These are phyloP conservation scores for Gibbula magus DNA, from an alignment of 2,888 invertebrate species.

Conservation along the genomic window DNA sequence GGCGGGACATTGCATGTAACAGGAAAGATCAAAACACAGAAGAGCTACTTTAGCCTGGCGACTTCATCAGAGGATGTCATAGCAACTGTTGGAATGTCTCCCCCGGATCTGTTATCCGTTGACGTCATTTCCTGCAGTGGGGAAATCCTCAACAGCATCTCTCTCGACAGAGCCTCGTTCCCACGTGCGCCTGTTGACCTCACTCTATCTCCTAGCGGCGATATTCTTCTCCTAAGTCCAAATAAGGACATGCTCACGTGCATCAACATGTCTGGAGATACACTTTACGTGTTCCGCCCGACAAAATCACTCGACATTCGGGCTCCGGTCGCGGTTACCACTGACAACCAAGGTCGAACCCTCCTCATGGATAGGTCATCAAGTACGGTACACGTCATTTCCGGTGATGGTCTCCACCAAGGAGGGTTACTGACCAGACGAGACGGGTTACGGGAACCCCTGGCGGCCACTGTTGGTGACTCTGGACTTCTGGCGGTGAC, in stretches of 20 bases:
- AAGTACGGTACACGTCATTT: conserved; percentile 31
- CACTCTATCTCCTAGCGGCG: conserved; percentile 30
- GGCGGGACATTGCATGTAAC: conserved; percentile 35
- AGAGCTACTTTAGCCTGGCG: conserved; percentile 35
- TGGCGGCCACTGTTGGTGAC: conserved; percentile 25
- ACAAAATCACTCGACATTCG: conserved; percentile 27
- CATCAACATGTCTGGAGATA: conserved; percentile 28
- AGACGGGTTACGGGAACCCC: conserved; percentile 34
- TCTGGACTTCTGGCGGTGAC: conserved; percentile 28
- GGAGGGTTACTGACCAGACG: conserved; percentile 25
- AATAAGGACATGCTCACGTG: conserved; percentile 29
- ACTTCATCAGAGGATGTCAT: conserved; percentile 33
- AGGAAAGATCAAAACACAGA: conserved; percentile 33
- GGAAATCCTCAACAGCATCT: conserved; percentile 25
- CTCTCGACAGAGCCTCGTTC: conserved; percentile 30
- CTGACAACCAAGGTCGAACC: conserved; percentile 29
- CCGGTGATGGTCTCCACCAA: conserved; percentile 28
- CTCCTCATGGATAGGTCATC: conserved; percentile 32
- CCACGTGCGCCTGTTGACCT: conserved; percentile 33
- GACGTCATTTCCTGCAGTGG: conserved; percentile 37
- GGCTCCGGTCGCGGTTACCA: conserved; percentile 1
- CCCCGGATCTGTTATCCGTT: conserved; percentile 31
- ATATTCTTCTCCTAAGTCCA: conserved; percentile 23
- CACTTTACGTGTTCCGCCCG: conserved; percentile 23
- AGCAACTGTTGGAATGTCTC: conserved; percentile 29